Evolutionary conservation across 2,113 vertebrate genomes (phyloP).

Genomic region (Dasypus novemcinctus): DNA sequence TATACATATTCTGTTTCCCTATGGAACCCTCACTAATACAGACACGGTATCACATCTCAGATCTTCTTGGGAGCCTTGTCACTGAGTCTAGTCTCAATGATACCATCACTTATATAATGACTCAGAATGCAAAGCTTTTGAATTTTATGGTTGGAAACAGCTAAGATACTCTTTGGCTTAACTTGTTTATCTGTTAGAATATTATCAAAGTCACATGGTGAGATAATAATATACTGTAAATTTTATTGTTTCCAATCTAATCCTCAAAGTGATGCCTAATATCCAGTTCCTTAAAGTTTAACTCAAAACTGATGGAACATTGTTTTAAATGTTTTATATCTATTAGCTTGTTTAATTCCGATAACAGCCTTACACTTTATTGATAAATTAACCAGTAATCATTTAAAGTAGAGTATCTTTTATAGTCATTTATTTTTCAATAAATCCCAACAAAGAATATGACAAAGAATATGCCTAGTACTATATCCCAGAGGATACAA

Average conservation of each 20-base stretch:
- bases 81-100: not conserved
- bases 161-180: not conserved
- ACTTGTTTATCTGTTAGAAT: not conserved
- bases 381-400: not conserved
- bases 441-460: not conserved
- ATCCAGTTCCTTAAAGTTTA: not conserved
- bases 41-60: not conserved
- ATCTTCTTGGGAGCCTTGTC: not conserved
- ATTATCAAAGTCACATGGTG: not conserved
- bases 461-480: not conserved
- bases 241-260: constrained; percentile 16
- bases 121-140: not conserved
- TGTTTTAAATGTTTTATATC: not conserved
- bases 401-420: not conserved
- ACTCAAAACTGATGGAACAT: not conserved
- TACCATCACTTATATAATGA: not conserved
- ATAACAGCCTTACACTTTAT: not conserved
- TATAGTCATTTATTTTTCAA: not conserved
- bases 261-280: not conserved
- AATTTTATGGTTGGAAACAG: not conserved
- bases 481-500: not conserved
- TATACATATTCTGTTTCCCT: no score
- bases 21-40: no score
- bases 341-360: not conserved
- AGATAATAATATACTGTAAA: not conserved